These are phyloP conservation scores for Mormyrus iriodes DNA, from an alignment of 2,113 vertebrate genomes.

Conservation along the genomic window DNA sequence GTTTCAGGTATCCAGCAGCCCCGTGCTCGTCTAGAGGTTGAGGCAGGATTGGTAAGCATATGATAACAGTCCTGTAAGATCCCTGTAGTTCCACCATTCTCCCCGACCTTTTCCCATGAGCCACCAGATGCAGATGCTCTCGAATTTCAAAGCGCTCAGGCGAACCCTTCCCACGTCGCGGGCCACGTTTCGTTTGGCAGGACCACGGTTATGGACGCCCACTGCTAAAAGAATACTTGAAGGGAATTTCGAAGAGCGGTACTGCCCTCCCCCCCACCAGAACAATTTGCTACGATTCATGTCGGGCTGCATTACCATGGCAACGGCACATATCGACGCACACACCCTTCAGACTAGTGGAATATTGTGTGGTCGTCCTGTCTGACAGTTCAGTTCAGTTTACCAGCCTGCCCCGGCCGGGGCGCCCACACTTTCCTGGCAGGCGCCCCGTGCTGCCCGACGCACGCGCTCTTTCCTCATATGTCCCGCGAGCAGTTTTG, in stretches of 20 bases:
- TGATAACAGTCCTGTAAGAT: constrained; percentile 46
- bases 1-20: constrained; percentile 22
- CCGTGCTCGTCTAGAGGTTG: constrained; percentile 32
- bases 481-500: not conserved
- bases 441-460: not conserved
- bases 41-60: constrained; percentile 39
- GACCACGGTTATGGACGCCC: not conserved
- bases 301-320: not conserved
- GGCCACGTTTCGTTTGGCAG: not conserved
- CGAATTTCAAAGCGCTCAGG: constrained; percentile 54
- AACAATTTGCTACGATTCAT: not conserved
- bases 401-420: not conserved
- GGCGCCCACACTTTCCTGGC: constrained; percentile 10
- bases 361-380: not conserved
- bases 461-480: not conserved
- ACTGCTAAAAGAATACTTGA: not conserved
- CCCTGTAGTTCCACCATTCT: constrained; percentile 48
- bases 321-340: not conserved
- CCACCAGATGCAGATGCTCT: constrained; percentile 59
- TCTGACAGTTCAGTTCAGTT: not conserved
- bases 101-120: constrained; percentile 51
- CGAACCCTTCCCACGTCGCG: constrained; percentile 39
- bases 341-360: constrained; percentile 2
- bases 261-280: not conserved
- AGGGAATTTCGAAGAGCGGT: not conserved